Evolutionary conservation across 2,888 invertebrate genomes (phyloP), one percentile per base, ranked within the genome.

Genomic region (Epiperipatus broadwayi): DNA sequence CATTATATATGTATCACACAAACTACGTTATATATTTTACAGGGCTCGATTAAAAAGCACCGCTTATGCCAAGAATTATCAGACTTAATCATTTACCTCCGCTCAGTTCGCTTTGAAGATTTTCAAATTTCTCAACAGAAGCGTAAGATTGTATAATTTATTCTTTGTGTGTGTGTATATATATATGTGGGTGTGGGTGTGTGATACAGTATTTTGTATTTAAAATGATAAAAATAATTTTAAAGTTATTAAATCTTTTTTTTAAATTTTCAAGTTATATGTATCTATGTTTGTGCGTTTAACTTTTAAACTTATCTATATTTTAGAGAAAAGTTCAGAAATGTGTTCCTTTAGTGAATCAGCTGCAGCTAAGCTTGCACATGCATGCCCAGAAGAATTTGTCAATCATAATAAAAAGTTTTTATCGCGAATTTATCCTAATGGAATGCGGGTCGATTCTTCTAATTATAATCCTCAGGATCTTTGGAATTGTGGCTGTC

Each of bases 401-500:
- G 52, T 56, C n/a, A 54, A 56, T 40, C 54, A 59, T 29, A 58
- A 56, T 36, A 52, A 57, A 46, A 48, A 50, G 7, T 53, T 49
- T 41, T 47, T 61, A 2, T 59, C 63, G 1, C 55, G 65, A 3
- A 61, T 69, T 5, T 64, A 61, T 46, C 69, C 69, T 3, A 67
- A 66, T 46, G 56, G 59, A 21, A 61, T 62, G 49, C 55, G 69
- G 25, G 60, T 68, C 21, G 68, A 69, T 49, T 67, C 67, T 3
- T 63, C 62, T 43, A 58, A 58, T 46, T 53, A 51, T 44, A 57
- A 65, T 49, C 65, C 66, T 12, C 59, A 67, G 48, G 67, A 69
- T 46, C 61, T 67, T 45, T 70, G 70, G 70, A 68, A 67, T 49
- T 64, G 64, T 48, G 70, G 70, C 35, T 64, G 65, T 50, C 61